Evolutionary conservation across 1,140 invertebrate genomes (phyloP).

Genomic region (Phortica variegata): DNA sequence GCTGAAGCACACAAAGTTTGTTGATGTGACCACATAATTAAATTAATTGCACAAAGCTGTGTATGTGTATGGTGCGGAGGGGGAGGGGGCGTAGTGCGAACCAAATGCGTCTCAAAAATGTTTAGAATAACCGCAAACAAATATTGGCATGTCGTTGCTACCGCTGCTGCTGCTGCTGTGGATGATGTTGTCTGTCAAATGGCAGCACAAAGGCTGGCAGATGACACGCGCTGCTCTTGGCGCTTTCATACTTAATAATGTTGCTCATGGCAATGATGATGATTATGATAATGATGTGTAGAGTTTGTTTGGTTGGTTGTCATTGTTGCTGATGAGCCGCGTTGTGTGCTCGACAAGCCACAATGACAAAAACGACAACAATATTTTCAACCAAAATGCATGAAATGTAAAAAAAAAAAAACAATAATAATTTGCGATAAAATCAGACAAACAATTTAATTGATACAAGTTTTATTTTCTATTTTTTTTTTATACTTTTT

Average conservation of each 20-base stretch:
- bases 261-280: too few species aligned
- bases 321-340: too few species aligned
- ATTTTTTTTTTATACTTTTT: too few species aligned
- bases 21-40: conserved; percentile 48
- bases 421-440: conserved; percentile 14
- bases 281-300: too few species aligned
- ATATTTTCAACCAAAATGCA: conserved; percentile 8
- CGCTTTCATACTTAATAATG: too few species aligned
- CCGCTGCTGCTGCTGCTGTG: too few species aligned
- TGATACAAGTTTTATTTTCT: conserved; percentile 8
- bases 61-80: neutral
- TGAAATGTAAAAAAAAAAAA: conserved; percentile 6
- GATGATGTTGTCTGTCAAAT: too few species aligned
- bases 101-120: conserved; percentile 2
- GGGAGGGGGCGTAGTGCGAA: neutral
- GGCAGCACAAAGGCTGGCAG: too few species aligned
- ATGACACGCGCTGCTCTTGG: too few species aligned
- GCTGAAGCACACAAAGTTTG: conserved; percentile 15
- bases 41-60: conserved; percentile 42
- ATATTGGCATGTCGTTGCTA: conserved; percentile 24
- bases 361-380: conserved; percentile 2
- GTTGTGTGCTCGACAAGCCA: too few species aligned
- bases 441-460: conserved; percentile 21
- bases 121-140: conserved; percentile 9
- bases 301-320: too few species aligned